Evolutionary conservation across 2,888 invertebrate species (phyloP).

Genomic region (Ochropleura leucogaster): DNA sequence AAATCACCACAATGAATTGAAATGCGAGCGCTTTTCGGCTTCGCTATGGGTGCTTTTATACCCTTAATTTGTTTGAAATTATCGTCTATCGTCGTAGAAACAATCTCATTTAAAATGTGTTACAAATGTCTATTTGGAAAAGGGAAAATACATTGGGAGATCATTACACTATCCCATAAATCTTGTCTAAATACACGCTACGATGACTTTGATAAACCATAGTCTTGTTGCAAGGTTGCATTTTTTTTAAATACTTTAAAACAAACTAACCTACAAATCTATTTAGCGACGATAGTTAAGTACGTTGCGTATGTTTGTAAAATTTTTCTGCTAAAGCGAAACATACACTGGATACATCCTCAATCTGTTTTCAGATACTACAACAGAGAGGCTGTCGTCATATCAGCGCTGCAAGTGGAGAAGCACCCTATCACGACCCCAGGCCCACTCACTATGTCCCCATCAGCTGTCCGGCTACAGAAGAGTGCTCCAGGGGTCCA

Average conservation of each 20-base stretch:
- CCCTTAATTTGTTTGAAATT: not conserved
- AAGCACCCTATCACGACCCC: constrained; percentile 97
- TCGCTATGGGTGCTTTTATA: too few relatives aligned
- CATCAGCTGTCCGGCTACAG: constrained; percentile 90
- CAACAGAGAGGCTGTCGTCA: constrained; percentile 97
- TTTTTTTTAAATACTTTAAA: not conserved
- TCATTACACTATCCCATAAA: not conserved
- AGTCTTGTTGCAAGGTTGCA: not conserved
- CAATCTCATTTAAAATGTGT: too few relatives aligned
- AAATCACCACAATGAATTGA: too few relatives aligned
- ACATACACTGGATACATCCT: not conserved
- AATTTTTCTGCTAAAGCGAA: constrained; percentile 34
- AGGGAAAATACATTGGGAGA: too few relatives aligned
- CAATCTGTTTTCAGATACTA: constrained; percentile 93
- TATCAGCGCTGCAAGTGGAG: constrained; percentile 98
- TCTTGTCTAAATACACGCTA: not conserved
- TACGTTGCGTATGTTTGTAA: too few relatives aligned
- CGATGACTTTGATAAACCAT: not conserved
- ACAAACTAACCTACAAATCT: not conserved
- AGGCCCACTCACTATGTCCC: constrained; percentile 95
- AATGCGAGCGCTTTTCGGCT: too few relatives aligned
- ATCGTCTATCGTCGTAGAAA: not conserved
- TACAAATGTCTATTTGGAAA: too few relatives aligned
- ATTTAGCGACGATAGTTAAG: constrained; percentile 28
- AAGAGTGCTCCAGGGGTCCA: constrained; percentile 87